Evolutionary conservation across 1,140 invertebrate genomes (phyloP).

Genomic region (Ceratina calcarata): DNA sequence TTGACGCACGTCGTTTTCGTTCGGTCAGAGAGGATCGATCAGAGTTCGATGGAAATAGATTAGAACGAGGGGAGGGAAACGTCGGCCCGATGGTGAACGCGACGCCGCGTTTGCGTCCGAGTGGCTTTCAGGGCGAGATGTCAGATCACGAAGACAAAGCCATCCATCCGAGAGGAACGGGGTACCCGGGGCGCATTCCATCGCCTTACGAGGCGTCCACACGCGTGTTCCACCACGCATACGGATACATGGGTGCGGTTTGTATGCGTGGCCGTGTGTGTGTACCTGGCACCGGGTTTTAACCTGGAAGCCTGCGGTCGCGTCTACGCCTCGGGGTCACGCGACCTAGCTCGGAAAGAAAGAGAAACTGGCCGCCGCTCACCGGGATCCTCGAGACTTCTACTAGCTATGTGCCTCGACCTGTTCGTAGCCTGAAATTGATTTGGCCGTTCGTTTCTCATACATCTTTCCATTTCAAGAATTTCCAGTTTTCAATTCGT

Average conservation of each 20-base stretch:
- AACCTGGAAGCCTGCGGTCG: slow-evolving; percentile 64
- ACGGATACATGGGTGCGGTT: not conserved
- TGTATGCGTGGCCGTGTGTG: not conserved
- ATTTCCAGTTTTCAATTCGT: too few species aligned
- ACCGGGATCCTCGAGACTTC: slow-evolving; percentile 24
- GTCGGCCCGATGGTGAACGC: slow-evolving; percentile 28
- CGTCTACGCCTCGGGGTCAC: slow-evolving; percentile 67
- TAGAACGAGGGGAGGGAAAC: slow-evolving; percentile 16
- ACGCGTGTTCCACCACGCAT: slow-evolving; percentile 39
- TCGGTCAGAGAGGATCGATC: slow-evolving; percentile 11
- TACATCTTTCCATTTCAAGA: too few species aligned
- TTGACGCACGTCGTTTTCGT: slow-evolving; percentile 26
- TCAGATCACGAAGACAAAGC: slow-evolving; percentile 75
- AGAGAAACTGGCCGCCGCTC: slow-evolving; percentile 45
- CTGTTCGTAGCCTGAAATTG: slow-evolving; percentile 46
- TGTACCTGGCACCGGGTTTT: slow-evolving; percentile 28
- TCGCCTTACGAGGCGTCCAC: slow-evolving; percentile 72
- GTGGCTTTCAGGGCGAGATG: slow-evolving; percentile 66
- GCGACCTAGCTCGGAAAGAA: slow-evolving; percentile 67
- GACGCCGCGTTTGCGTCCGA: slow-evolving; percentile 30
- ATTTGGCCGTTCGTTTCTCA: slow-evolving; percentile 22
- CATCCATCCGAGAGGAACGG: slow-evolving; percentile 66
- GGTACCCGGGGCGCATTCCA: slow-evolving; percentile 71
- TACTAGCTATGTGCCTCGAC: slow-evolving; percentile 25
- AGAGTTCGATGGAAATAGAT: slow-evolving; percentile 60